Base-by-base conservation (phyloP, 2,797 vertebrate genomes). In the Enteromius afrohamiltoni region DNA sequence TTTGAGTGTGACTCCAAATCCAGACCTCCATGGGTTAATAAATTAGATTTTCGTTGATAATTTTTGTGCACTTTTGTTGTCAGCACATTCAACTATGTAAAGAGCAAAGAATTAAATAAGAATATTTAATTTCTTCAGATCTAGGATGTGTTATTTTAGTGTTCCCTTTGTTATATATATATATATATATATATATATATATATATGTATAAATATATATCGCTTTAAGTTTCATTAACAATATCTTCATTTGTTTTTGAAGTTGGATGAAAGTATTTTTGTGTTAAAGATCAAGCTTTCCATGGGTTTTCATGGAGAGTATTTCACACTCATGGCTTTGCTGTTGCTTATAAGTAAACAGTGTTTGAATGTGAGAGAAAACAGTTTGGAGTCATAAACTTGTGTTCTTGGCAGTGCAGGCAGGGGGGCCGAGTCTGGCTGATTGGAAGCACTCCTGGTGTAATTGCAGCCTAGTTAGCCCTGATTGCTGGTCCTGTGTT, bases 381-480 rank as follows among this genome's bases (percentile, higher is more conserved):
- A 49, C 69, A 74, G 85, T 89, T 90, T 90, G 81, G 87, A 89
- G 89, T 86, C 86, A 78, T 88, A 87, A 88, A 91, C 83, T 87
- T 65, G 90, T 80, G 91, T 80, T 88, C 84, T 90, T 90, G 92
- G 91, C 90, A 87, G 87, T 49, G 74, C 85, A 89, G 79, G 87
- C 84, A 85, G 83, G 84, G 21, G 85, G 77, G 51, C 29, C 31
- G 37, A 49, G 88, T 87, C 81, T 29, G 64, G 75, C 85, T 90
- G 88, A 91, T 93, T 92, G 91, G 89, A 95, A 93, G 89, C 87
- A 91, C 89, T 91, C 89, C 88, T 85, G 88, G 79, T 58, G 88
- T 93, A 94, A 93, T 90, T 93, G 93, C 90, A 89, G 92, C 91
- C 93, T 93, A 92, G 92, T 94, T 93, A 92, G 92, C 82, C 85